These are phyloP conservation scores for Mobula hypostoma DNA, from an alignment of 2,113 vertebrate genomes.

Conservation along the genomic window DNA sequence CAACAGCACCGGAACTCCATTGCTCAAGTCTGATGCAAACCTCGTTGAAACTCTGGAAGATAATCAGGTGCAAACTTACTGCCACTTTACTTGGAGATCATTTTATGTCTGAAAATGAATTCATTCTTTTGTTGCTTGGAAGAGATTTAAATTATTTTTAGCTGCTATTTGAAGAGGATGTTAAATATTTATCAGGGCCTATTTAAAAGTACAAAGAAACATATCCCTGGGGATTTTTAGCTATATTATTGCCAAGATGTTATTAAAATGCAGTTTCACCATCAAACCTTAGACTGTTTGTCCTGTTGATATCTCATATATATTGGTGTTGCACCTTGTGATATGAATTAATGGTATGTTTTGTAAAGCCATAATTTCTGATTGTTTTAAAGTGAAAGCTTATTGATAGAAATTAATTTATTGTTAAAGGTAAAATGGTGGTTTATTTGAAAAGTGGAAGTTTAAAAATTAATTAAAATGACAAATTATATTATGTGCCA, in stretches of 20 bases:
- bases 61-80: constrained; percentile 51
- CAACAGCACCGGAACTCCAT: constrained; percentile 48
- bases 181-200: not conserved
- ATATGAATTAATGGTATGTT: not conserved
- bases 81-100: not conserved
- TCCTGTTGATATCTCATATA: not conserved
- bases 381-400: not conserved
- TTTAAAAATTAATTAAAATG: not conserved
- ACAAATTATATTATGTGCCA: not conserved
- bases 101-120: not conserved
- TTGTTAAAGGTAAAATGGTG: constrained; percentile 14
- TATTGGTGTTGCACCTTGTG: not conserved
- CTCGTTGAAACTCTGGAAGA: constrained; percentile 68
- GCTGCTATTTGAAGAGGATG: not conserved
- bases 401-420: not conserved
- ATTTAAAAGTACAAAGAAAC: constrained; percentile 11
- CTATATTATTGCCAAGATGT: not conserved
- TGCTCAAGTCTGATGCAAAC: constrained; percentile 65
- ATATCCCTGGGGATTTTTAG: not conserved
- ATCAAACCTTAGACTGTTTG: not conserved
- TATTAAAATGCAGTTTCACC: not conserved
- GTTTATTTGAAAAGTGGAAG: not conserved
- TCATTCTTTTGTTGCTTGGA: not conserved
- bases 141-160: not conserved
- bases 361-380: not conserved